Evolutionary conservation across 2,113 vertebrate genomes (phyloP), one percentile per base, ranked within the genome.

Genomic region (Microcebus lehilahytsara): DNA sequence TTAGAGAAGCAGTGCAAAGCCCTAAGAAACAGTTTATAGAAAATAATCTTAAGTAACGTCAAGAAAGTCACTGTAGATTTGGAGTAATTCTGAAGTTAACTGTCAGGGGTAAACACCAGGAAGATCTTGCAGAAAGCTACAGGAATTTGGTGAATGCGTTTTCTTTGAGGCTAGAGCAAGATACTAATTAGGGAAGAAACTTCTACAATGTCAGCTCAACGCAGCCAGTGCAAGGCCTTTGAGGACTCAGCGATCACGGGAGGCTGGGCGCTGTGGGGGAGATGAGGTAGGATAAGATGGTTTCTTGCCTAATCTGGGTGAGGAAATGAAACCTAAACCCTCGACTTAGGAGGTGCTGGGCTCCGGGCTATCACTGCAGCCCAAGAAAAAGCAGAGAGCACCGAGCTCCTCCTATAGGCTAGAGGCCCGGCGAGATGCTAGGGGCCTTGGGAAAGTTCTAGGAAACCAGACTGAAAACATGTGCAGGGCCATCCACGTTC

Each of bases 321-420:
- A 95, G 79, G 91, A 96, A 93, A 88, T 62, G 95, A 87, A 93
- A 40, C 84, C 5, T 20, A 74, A 96, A 71, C 79, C 92, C 56
- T 93, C 56, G 83, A 93, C 79, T 90, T 84, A 90, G 83, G 92
- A 91, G 86, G 6, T 46, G 75, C 30, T 58, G 42, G 51, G 30
- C 78, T 72, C 67, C 27, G 22, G 64, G 80, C 91, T 86, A 1
- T 92, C 83, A 34, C 25, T 40, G 13, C n/a, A 94, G 42, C 56
- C 78, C 5, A 17, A 20, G 80, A 27, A 91, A 74, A 25, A 30
- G 32, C 81, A 60, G 27, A 37, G 85, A 60, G 17, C 42, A 3
- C 49, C 3, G 37, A 51, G 72, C 49, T 91, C 53, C 49, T 91
- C 53, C 30, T 4, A 5, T 23, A 14, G 37, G 53, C 87, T 32